These are phyloP conservation scores for Acanthurus lineatus DNA, from an alignment of 2,797 vertebrate genomes.

Conservation along the genomic window DNA sequence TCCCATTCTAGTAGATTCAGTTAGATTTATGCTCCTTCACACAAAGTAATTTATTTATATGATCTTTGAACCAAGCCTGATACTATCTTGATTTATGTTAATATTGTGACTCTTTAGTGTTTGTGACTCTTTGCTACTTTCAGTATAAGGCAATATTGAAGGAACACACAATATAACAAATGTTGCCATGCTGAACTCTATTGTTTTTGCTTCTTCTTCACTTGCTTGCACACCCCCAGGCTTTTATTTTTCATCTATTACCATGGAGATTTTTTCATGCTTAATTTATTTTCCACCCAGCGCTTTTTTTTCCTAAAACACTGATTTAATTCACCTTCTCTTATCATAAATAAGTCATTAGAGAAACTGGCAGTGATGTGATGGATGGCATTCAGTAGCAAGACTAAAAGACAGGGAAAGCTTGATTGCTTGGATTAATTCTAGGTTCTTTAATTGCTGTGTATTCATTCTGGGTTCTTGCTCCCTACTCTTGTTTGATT, in stretches of 20 bases:
- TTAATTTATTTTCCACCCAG: conserved; percentile 46
- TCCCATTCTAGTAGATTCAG: background rate
- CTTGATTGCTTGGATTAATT: conserved; percentile 74
- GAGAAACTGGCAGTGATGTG: conserved; percentile 43
- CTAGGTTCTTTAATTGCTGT: conserved; percentile 70
- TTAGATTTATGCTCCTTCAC: background rate
- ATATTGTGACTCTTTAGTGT: background rate
- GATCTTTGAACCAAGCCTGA: background rate
- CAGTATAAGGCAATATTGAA: background rate
- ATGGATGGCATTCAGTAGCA: conserved; percentile 51
- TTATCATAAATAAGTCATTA: conserved; percentile 49
- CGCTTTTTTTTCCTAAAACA: conserved; percentile 30
- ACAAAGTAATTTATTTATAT: background rate
- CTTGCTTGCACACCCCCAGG: conserved; percentile 28
- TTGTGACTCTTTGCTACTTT: background rate
- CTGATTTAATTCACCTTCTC: conserved; percentile 48
- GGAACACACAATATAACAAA: background rate
- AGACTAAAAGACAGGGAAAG: conserved; percentile 38
- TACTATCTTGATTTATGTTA: background rate
- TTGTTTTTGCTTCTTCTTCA: conserved; percentile 39
- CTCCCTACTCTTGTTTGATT: conserved; percentile 73
- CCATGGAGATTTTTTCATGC: conserved; percentile 37
- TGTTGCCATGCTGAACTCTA: conserved; percentile 6
- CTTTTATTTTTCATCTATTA: conserved; percentile 39
- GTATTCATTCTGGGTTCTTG: conserved; percentile 66